Evolutionary conservation across 2,888 invertebrate genomes (phyloP).

Genomic region (Himalopsyche kuldschensis): DNA sequence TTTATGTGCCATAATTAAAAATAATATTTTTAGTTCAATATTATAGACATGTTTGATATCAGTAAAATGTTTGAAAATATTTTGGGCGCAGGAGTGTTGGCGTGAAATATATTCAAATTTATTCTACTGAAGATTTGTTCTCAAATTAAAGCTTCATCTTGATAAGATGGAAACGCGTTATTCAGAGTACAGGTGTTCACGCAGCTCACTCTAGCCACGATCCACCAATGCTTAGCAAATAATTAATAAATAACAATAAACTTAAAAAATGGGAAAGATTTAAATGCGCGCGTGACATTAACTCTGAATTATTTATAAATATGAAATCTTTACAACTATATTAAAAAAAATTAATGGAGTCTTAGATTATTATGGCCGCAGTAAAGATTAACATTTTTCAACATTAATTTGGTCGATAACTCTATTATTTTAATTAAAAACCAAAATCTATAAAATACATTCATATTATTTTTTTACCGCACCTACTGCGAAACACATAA

Average conservation of each 20-base stretch:
- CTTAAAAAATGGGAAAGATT: background rate
- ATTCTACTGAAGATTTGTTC: conserved; percentile 34
- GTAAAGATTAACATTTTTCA: too few relatives aligned
- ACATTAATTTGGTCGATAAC: too few relatives aligned
- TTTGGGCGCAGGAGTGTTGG: background rate
- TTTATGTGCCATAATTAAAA: too few relatives aligned
- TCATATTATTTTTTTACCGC: too few relatives aligned
- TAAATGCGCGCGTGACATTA: background rate
- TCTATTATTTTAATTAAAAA: too few relatives aligned
- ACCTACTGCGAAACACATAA: too few relatives aligned
- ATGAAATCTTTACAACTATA: background rate
- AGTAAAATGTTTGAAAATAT: background rate
- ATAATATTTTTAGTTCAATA: background rate
- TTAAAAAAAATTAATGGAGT: background rate
- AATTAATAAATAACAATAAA: background rate
- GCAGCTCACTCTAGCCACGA: background rate
- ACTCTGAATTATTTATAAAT: background rate
- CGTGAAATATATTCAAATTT: conserved; percentile 35
- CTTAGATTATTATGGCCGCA: background rate
- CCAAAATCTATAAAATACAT: too few relatives aligned
- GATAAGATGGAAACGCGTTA: conserved; percentile 30
- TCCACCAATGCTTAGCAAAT: background rate
- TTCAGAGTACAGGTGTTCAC: background rate
- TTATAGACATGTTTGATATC: background rate
- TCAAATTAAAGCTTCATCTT: conserved; percentile 30